Evolutionary conservation across 2,113 vertebrate species (phyloP), one percentile per base, ranked within the genome.

Genomic region (Apteryx mantelli): DNA sequence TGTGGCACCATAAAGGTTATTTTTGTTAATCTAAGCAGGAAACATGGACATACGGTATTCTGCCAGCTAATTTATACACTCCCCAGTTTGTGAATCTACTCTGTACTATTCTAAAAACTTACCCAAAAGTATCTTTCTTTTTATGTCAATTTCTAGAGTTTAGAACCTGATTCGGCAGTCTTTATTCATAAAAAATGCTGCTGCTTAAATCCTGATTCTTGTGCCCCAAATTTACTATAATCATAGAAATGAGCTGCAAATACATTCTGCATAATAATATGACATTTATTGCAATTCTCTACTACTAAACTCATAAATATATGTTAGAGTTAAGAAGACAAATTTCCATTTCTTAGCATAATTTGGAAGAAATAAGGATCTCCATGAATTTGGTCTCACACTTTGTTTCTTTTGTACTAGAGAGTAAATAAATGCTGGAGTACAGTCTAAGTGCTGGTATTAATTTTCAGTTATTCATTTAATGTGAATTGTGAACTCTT

Each of bases 11-110:
- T 71, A 97, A 97, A 98, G 91, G 95, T 97, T 97, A 98, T 92
- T 98, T 98, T 97, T 97, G 94, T 98, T 97, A 97, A 98, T 98
- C 93, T 97, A 97, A 98, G 97, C 95, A 97, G 97, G 97, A 98
- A 98, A 96, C 86, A 86, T 77, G 94, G 82, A 91, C 93, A 97
- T 89, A 80, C 79, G 75, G 97, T 98, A 97, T 96, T 97, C 95
- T 91, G 96, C 53, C 64, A 97, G 89, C 91, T 82, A 97, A 91
- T 38, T 96, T 91, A 95, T 61, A 88, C 70, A 61, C 65, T 95
- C 89, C 34, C 25, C 40, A 74, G 34, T 86, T 87, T 96, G 24
- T 91, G 53, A 88, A 80, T 55, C n/a, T 91, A 89, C 60, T 22
- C 20, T 1, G 0, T 50, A 65, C 22, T 52, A 65, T 17, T 74